Evolutionary conservation across 2,888 invertebrate genomes (phyloP), one percentile per base, ranked within the genome.

Genomic region (Agonopterix arenella): DNA sequence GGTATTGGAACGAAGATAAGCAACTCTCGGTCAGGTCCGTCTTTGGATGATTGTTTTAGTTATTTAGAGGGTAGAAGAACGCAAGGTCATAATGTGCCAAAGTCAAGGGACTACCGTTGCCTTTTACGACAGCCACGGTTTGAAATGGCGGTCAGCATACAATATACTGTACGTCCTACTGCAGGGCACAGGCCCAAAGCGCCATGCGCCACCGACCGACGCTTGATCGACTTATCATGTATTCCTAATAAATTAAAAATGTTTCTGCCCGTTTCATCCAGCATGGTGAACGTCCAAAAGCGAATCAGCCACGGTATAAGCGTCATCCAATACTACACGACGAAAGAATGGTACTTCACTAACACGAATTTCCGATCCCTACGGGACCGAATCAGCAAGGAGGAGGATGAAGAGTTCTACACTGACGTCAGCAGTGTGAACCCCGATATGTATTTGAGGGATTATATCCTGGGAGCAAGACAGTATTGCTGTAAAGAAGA

Each of bases 401-500:
- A 78, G 18, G 95, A 94, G 57, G 81, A 93, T 57, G 81, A 91
- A 48, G 73, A 85, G 1, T 96, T 96, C 65, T 91, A 84, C 60
- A 90, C 89, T 0, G 89, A 90, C 43, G 66, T 86, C 2, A 78
- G 81, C 1, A 40, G 43, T 0, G 41, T 85, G 2, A 52, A 73
- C 2, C 60, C 72, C 3, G 66, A 90, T 76, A 62, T 71, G 0
- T 89, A 81, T 42, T 49, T 88, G 45, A 70, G 61, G 55, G 58
- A 74, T 50, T 96, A 96, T 60, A 92, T 97, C 16, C 80, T 95
- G 50, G 98, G 97, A 0, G 93, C 94, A 10, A 90, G 97, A 47
- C 91, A 93, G 55, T 97, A 91, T 70, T 93, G 95, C 58, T 90
- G 97, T 46, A 96, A 97, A 56, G 98, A 98, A 63, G 94, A 94